Percentiles rank a stretch among this genome's conserved stretches.
phyloP scores from a whole-genome alignment of 1,140 invertebrate genomes.

The Euwallacea fornicatus region DNA sequence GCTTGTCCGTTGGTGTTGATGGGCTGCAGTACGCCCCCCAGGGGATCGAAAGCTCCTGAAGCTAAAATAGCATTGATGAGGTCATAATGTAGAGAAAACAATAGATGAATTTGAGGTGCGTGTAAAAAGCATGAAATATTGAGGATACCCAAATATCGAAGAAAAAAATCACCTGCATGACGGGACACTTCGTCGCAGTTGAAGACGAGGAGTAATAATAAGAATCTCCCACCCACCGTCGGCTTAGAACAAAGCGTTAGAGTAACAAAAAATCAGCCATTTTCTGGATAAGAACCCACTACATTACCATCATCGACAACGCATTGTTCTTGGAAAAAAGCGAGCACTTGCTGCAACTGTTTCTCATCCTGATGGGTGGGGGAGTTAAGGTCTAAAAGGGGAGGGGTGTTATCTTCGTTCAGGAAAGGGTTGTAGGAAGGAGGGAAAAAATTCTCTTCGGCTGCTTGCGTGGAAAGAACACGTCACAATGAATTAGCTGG shows the following conservation, averaged over 20 bases:
- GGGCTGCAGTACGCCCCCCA: slow-evolving; percentile 71
- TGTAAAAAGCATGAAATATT: too few species aligned
- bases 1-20: slow-evolving; percentile 49
- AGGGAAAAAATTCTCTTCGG: slow-evolving; percentile 49
- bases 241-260: too few species aligned
- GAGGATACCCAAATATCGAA: too few species aligned
- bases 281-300: neutral
- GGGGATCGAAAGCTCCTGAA: slow-evolving; percentile 66
- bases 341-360: slow-evolving; percentile 47
- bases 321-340: slow-evolving; percentile 47
- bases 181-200: too few species aligned
- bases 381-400: slow-evolving; percentile 45
- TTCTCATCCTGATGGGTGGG: slow-evolving; percentile 23
- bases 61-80: neutral
- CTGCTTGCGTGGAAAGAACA: slow-evolving; percentile 65
- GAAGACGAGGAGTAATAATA: too few species aligned
- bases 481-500: slow-evolving; percentile 1
- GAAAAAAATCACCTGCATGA: too few species aligned
- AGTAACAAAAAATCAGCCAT: slow-evolving; percentile 9
- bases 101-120: too few species aligned
- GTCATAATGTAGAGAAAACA: too few species aligned
- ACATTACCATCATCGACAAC: neutral
- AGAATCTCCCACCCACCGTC: too few species aligned
- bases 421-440: slow-evolving; percentile 60
- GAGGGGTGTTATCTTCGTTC: slow-evolving; percentile 55